A percentile compares a stretch with the other conserved stretches of the same genome.
Evolutionary conservation across 2,797 vertebrate genomes (phyloP).

Genomic region (Sylvia borin): DNA sequence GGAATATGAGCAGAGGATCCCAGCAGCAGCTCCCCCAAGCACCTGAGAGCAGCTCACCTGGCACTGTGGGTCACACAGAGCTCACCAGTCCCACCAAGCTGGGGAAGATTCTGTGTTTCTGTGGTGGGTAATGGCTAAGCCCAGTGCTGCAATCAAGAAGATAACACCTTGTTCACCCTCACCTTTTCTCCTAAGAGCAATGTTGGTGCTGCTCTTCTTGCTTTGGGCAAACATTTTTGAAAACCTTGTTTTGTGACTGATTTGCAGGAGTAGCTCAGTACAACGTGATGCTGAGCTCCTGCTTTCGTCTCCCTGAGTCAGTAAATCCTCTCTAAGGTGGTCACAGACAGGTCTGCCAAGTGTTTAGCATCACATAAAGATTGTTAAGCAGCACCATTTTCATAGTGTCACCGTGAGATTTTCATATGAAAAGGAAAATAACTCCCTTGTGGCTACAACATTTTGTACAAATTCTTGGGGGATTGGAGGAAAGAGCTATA

Average conservation of each 20-base stretch:
- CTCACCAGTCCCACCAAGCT: background rate
- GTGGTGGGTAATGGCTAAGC: background rate
- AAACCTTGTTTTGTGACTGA: background rate
- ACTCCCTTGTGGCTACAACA: background rate
- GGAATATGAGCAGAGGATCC: background rate
- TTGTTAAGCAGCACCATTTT: background rate
- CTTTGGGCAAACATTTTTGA: background rate
- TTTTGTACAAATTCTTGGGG: background rate
- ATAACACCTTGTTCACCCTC: background rate
- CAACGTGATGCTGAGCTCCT: background rate
- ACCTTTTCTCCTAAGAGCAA: background rate
- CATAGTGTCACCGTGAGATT: background rate
- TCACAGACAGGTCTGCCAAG: background rate
- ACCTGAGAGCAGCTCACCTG: background rate
- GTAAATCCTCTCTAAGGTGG: background rate
- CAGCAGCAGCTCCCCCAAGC: background rate
- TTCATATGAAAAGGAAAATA: slow-evolving; percentile 11
- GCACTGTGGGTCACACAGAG: background rate
- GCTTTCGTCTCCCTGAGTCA: background rate
- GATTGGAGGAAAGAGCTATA: background rate
- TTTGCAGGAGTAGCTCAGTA: background rate
- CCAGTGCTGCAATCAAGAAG: background rate
- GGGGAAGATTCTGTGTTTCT: accelerated
- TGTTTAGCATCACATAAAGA: background rate
- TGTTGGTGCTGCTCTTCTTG: background rate